phyloP scores from a whole-genome alignment of 2,113 vertebrate species.

The Pteronura brasiliensis region DNA sequence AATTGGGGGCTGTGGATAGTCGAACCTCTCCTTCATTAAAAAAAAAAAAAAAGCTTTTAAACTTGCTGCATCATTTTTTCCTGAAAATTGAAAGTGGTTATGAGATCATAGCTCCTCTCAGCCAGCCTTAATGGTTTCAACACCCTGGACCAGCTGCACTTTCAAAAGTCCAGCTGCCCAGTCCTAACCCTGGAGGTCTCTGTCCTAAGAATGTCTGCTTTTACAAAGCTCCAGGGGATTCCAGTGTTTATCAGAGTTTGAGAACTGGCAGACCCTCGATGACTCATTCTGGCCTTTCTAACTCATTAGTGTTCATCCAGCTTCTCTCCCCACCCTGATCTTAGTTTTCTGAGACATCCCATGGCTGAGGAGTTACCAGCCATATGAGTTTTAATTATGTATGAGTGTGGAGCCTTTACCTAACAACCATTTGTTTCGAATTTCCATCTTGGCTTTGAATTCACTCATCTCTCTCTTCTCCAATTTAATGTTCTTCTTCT shows the following conservation, averaged over 20 bases:
- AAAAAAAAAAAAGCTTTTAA: neutral
- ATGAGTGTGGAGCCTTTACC: neutral
- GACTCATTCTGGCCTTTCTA: neutral
- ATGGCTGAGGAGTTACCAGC: neutral
- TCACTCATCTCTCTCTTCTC: neutral
- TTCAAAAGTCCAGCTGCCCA: neutral
- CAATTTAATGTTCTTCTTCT: neutral
- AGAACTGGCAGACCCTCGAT: neutral
- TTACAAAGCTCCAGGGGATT: neutral
- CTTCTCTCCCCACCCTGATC: too few relatives aligned
- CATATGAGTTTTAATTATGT: slow-evolving; percentile 43
- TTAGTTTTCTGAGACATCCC: neutral
- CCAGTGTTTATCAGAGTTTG: neutral
- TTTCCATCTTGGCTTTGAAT: slow-evolving; percentile 27
- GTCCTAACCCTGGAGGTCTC: neutral
- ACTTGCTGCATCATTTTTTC: neutral
- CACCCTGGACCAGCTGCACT: neutral
- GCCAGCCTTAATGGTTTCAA: neutral
- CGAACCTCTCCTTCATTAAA: neutral
- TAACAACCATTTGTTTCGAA: neutral
- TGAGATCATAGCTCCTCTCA: neutral
- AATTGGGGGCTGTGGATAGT: neutral
- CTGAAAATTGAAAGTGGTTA: neutral
- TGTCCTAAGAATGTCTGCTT: neutral
- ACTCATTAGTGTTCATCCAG: neutral